A percentile compares a stretch with the other conserved stretches of the same genome.
phyloP scores from a whole-genome alignment of 2,113 vertebrate genomes.

The Aspidoscelis tigris region DNA sequence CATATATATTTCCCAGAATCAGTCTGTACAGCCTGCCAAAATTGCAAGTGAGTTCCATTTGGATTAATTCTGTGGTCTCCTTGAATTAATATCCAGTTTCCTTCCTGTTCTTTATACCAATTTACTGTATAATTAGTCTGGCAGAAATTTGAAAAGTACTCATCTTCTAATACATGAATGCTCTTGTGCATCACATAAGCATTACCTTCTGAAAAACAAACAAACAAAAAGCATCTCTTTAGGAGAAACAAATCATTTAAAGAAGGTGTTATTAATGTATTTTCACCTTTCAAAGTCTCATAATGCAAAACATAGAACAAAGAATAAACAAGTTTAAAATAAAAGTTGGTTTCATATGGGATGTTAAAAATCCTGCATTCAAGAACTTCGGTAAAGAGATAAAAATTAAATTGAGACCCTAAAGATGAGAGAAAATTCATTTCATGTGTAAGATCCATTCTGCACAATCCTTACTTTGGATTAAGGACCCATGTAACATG shows the following conservation, averaged over 20 bases:
- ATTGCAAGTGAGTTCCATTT: slow-evolving; percentile 64
- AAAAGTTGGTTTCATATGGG: too few relatives aligned
- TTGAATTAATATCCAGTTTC: slow-evolving; percentile 32
- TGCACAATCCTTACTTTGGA: too few relatives aligned
- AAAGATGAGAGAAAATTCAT: too few relatives aligned
- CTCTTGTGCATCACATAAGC: slow-evolving; percentile 48
- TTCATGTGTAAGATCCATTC: too few relatives aligned
- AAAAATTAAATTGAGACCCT: too few relatives aligned
- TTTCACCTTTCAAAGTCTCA: too few relatives aligned
- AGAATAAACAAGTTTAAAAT: too few relatives aligned
- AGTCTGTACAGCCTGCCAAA: slow-evolving; percentile 75
- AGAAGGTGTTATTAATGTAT: background rate
- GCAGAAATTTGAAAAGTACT: slow-evolving; percentile 74
- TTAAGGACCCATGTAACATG: too few relatives aligned
- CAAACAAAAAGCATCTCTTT: background rate
- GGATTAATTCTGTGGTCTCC: slow-evolving; percentile 58
- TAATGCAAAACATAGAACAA: too few relatives aligned
- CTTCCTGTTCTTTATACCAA: slow-evolving; percentile 67
- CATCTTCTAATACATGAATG: slow-evolving; percentile 70
- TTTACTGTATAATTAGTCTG: background rate
- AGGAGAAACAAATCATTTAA: background rate
- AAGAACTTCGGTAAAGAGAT: too few relatives aligned
- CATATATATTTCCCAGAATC: slow-evolving; percentile 73
- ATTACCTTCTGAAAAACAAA: slow-evolving; percentile 48
- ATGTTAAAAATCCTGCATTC: too few relatives aligned